Evolutionary conservation across 2,797 vertebrate species (phyloP).

Genomic region (Steatocranus sp.): DNA sequence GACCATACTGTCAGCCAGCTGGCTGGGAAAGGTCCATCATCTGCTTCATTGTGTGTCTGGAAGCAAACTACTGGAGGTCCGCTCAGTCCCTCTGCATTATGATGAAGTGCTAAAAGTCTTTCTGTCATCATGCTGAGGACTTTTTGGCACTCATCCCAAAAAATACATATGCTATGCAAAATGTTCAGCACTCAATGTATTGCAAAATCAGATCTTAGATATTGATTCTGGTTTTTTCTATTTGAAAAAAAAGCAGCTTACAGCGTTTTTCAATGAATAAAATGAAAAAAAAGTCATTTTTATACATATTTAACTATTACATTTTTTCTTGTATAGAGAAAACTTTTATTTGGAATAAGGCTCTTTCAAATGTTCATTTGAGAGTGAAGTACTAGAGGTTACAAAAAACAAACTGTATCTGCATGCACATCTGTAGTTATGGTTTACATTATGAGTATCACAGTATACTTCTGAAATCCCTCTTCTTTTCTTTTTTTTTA

Average conservation of each 20-base stretch:
- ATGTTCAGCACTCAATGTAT: fast-evolving
- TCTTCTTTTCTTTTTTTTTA: fast-evolving
- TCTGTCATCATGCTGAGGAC: background rate
- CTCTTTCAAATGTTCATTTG: background rate
- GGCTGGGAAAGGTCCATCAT: conserved; percentile 33
- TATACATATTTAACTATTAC: background rate
- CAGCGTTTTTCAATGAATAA: fast-evolving
- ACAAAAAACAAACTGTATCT: background rate
- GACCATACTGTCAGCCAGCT: background rate
- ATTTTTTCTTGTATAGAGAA: background rate
- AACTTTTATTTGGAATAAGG: background rate
- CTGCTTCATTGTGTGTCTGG: conserved; percentile 39
- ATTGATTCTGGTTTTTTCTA: background rate
- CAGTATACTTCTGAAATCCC: fast-evolving
- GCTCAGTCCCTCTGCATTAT: background rate
- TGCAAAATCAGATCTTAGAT: background rate
- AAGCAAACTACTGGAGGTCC: conserved; percentile 27
- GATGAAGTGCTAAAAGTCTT: background rate
- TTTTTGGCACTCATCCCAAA: background rate
- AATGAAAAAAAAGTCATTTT: fast-evolving
- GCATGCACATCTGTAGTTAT: background rate
- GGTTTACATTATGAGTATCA: background rate
- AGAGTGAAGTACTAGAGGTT: background rate
- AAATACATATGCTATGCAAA: fast-evolving
- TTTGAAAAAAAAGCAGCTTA: fast-evolving